Evolutionary conservation across 2,113 vertebrate genomes (phyloP).

Genomic region (Corythaeola cristata): DNA sequence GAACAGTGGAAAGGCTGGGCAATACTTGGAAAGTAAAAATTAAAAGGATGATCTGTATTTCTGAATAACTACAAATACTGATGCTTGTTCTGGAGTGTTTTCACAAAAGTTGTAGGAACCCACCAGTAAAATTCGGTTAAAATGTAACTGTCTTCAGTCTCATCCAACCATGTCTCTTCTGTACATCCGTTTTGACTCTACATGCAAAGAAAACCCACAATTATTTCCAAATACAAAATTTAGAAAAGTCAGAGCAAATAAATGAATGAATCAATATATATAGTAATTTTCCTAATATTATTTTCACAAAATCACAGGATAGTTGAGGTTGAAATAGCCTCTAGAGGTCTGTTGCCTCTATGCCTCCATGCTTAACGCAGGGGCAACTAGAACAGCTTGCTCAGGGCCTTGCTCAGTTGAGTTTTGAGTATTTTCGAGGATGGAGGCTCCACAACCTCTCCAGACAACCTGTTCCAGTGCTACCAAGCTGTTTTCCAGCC

Average conservation of each 20-base stretch:
- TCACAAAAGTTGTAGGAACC: background rate
- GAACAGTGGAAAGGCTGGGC: background rate
- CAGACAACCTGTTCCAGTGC: background rate
- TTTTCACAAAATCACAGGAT: background rate
- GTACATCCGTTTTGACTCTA: background rate
- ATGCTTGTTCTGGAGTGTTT: background rate
- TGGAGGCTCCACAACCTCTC: background rate
- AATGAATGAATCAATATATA: background rate
- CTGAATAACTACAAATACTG: background rate
- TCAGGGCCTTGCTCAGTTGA: background rate
- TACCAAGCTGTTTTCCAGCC: background rate
- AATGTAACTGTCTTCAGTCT: background rate
- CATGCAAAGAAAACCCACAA: background rate
- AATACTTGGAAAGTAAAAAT: background rate
- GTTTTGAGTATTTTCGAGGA: background rate
- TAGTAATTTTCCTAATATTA: background rate
- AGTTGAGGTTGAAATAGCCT: background rate
- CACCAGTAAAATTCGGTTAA: background rate
- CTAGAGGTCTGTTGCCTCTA: background rate
- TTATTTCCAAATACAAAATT: background rate
- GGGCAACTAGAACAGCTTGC: background rate
- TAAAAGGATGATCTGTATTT: background rate
- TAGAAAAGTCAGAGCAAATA: background rate
- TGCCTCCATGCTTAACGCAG: background rate
- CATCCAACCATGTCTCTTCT: background rate